phyloP scores from a whole-genome alignment of 2,888 invertebrate genomes.

The Pogonocherus hispidulus region DNA sequence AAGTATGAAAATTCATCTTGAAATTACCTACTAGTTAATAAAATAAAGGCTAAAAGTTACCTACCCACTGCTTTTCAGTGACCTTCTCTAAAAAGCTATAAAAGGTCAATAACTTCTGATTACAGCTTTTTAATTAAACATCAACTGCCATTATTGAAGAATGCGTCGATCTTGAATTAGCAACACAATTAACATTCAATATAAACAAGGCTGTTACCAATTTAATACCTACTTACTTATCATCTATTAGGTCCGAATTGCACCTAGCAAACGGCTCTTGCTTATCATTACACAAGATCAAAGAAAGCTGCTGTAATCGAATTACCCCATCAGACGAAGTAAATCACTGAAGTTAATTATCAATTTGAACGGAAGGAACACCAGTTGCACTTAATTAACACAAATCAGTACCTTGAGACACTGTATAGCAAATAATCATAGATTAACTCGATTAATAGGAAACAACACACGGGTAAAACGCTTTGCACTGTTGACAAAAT shows the following conservation, averaged over 20 bases:
- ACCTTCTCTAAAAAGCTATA: neutral
- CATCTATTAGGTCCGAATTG: neutral
- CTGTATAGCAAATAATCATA: neutral
- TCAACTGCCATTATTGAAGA: neutral
- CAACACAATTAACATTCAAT: neutral
- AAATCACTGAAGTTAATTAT: neutral
- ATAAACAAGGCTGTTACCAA: neutral
- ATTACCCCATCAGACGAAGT: neutral
- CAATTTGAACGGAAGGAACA: neutral
- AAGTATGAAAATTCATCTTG: no score
- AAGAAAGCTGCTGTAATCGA: neutral
- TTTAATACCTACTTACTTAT: neutral
- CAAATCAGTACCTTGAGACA: neutral
- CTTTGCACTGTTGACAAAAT: neutral
- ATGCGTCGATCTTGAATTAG: neutral
- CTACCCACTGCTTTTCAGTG: no score
- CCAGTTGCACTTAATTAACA: slow-evolving; percentile 16
- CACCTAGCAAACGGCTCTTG: no score
- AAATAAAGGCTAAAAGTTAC: no score
- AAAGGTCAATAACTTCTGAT: neutral
- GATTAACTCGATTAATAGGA: no score
- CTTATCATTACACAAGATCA: neutral
- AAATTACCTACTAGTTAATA: no score
- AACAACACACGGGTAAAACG: no score
- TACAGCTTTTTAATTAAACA: neutral